Percentiles rank a stretch among this genome's conserved stretches.
These are phyloP conservation scores for Mythimna lalbum DNA, from an alignment of 2,888 invertebrate genomes.

Conservation along the genomic window DNA sequence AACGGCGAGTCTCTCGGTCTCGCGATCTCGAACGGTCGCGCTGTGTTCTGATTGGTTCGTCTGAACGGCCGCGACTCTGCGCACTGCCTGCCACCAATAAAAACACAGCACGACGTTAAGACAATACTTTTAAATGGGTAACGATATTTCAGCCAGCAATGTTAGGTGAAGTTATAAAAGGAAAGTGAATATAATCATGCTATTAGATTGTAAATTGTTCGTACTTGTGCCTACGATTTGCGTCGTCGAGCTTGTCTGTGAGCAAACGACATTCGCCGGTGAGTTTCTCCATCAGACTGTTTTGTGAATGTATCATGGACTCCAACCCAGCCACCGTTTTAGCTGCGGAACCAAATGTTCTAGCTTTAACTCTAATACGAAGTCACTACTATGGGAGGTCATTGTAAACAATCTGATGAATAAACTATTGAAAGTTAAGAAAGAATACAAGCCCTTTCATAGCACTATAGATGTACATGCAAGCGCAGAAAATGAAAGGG, in stretches of 20 bases:
- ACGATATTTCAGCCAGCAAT: slow-evolving; percentile 78
- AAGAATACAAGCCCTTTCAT: slow-evolving; percentile 85
- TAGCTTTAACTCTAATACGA: slow-evolving; percentile 70
- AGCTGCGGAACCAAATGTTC: slow-evolving; percentile 92
- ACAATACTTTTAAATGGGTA: slow-evolving; percentile 81
- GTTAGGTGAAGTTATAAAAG: slow-evolving; percentile 55
- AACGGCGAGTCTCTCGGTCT: slow-evolving; percentile 82
- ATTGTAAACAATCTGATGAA: slow-evolving; percentile 91
- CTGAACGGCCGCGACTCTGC: slow-evolving; percentile 90
- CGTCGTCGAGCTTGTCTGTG: slow-evolving; percentile 97
- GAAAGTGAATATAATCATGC: slow-evolving; percentile 76
- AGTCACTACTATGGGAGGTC: slow-evolving; percentile 62
- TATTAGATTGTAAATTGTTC: slow-evolving; percentile 82
- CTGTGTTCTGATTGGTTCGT: slow-evolving; percentile 91
- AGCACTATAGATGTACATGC: slow-evolving; percentile 82
- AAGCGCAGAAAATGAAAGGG: slow-evolving; percentile 88
- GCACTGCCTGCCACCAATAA: slow-evolving; percentile 90
- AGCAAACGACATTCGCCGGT: slow-evolving; percentile 97
- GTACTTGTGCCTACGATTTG: slow-evolving; percentile 97
- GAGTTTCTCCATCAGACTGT: slow-evolving; percentile 98
- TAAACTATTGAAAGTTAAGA: slow-evolving; percentile 92
- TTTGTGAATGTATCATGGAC: slow-evolving; percentile 97
- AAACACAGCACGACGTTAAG: slow-evolving; percentile 91
- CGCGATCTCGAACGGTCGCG: slow-evolving; percentile 86
- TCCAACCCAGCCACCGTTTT: slow-evolving; percentile 97